These are phyloP conservation scores for Cebus imitator DNA, from an alignment of 2,113 vertebrate genomes.

Conservation along the genomic window DNA sequence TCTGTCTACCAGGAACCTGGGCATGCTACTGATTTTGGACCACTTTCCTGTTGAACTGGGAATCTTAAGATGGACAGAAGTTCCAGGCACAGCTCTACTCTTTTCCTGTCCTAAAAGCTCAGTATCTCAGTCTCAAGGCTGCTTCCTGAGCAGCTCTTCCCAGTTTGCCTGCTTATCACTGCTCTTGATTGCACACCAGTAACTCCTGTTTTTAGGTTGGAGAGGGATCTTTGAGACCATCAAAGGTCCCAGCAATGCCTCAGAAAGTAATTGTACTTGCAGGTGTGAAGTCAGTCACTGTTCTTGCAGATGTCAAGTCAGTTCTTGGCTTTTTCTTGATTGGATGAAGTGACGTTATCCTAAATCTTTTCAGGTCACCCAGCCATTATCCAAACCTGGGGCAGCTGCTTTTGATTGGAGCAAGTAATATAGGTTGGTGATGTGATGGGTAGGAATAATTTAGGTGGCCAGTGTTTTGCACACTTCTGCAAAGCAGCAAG, in stretches of 20 bases:
- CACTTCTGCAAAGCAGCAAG: neutral
- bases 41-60: neutral
- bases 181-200: neutral
- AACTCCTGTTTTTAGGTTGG: neutral
- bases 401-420: neutral
- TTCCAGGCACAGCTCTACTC: neutral
- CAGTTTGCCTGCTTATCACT: neutral
- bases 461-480: neutral
- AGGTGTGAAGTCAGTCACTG: neutral
- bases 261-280: neutral
- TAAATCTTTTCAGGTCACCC: neutral
- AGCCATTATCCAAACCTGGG: neutral
- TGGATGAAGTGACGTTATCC: neutral
- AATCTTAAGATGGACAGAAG: neutral
- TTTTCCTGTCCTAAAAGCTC: neutral
- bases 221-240: neutral
- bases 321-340: constrained; percentile 16
- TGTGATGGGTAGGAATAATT: neutral
- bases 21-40: neutral
- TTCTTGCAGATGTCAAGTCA: neutral
- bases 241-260: neutral
- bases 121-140: neutral
- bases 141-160: neutral
- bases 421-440: neutral
- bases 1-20: neutral